Conservation (phyloP, 2,888 invertebrate species). For the Abrostola tripartita region DNA sequence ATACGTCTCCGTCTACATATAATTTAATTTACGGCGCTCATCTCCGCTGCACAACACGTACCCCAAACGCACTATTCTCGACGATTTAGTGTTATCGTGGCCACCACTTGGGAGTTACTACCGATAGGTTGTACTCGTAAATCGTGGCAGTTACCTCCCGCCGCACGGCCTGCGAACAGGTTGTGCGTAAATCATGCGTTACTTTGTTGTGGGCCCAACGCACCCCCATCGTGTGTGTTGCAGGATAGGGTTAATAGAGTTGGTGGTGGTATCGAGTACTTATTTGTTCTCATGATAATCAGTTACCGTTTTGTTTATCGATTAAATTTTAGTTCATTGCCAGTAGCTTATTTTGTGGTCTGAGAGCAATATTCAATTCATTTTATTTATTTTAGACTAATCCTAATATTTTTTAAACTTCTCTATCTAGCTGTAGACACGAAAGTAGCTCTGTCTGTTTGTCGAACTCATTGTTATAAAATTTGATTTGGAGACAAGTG, state of each 20-base stretch:
- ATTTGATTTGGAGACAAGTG: too few relatives aligned
- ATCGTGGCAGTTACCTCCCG: slow-evolving; percentile 28
- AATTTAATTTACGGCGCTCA: slow-evolving; percentile 6
- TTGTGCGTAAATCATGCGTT: slow-evolving; percentile 23
- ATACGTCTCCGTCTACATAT: slow-evolving; percentile 1
- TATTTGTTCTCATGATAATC: too few relatives aligned
- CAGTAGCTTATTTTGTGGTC: too few relatives aligned
- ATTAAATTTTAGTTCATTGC: too few relatives aligned
- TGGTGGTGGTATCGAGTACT: neutral
- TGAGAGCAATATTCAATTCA: too few relatives aligned
- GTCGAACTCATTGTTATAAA: too few relatives aligned
- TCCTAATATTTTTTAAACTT: too few relatives aligned
- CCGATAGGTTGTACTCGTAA: slow-evolving; percentile 35
- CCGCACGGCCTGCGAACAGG: slow-evolving; percentile 16
- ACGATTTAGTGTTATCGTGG: slow-evolving; percentile 25
- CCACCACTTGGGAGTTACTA: slow-evolving; percentile 25
- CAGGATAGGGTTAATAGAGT: neutral
- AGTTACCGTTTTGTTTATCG: too few relatives aligned
- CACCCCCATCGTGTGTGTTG: neutral
- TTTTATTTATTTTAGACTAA: too few relatives aligned
- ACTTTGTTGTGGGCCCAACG: slow-evolving; percentile 16
- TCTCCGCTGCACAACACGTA: slow-evolving; percentile 10
- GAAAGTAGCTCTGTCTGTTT: too few relatives aligned
- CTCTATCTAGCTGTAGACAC: too few relatives aligned
- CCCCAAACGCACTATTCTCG: slow-evolving; percentile 18